Evolutionary conservation across 2,797 vertebrate species (phyloP).

Genomic region (Luscinia luscinia): DNA sequence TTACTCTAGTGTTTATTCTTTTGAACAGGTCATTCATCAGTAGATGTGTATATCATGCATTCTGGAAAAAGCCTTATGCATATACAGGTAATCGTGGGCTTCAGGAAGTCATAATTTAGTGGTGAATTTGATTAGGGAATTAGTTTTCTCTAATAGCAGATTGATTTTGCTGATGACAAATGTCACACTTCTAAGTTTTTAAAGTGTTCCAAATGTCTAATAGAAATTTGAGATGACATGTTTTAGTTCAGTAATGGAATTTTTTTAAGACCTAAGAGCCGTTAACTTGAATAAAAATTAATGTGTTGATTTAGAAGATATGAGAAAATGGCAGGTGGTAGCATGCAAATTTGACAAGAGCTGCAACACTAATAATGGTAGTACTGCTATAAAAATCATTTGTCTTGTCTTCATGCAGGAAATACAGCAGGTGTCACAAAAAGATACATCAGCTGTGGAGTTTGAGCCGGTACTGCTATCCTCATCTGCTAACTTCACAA

Average conservation of each 20-base stretch:
- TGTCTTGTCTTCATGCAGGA: slow-evolving; percentile 78
- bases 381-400: neutral
- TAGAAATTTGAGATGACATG: neutral
- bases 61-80: slow-evolving; percentile 89
- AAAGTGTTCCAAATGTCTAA: neutral
- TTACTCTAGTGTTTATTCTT: slow-evolving; percentile 61
- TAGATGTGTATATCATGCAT: slow-evolving; percentile 91
- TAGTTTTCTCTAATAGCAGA: neutral
- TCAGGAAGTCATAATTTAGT: neutral
- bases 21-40: slow-evolving; percentile 83
- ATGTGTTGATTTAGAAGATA: neutral
- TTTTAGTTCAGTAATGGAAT: neutral
- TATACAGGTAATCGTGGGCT: slow-evolving; percentile 85
- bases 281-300: neutral
- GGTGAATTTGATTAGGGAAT: neutral
- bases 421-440: slow-evolving; percentile 84
- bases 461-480: slow-evolving; percentile 86
- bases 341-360: neutral
- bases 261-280: neutral
- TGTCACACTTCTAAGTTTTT: neutral
- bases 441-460: slow-evolving; percentile 79
- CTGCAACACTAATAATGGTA: neutral
- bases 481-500: slow-evolving; percentile 89
- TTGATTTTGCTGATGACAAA: neutral
- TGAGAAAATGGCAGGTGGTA: neutral